Evolutionary conservation across 2,797 vertebrate genomes (phyloP).

Genomic region (Scolopax bukidnonensis): DNA sequence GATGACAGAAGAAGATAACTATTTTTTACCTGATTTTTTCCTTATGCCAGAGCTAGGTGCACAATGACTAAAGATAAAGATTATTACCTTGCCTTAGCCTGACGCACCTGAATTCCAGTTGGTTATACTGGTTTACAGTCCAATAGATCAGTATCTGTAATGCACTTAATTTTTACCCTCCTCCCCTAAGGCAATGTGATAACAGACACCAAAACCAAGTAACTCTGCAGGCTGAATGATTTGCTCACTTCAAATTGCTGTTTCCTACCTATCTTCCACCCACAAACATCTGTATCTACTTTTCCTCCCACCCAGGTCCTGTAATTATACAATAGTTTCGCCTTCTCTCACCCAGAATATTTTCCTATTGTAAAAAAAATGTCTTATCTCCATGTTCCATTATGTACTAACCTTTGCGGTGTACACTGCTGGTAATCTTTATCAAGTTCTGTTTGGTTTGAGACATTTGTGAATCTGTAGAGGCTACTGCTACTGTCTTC

Average conservation of each 20-base stretch:
- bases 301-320: background rate
- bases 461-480: conserved; percentile 86
- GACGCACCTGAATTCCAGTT: background rate
- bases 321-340: background rate
- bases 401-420: conserved; percentile 61
- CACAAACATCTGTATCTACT: background rate
- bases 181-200: background rate
- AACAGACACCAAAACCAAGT: background rate
- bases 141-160: background rate
- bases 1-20: background rate
- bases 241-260: background rate
- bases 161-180: background rate
- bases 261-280: background rate
- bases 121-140: background rate
- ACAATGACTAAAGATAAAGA: background rate
- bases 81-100: background rate
- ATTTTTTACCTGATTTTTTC: background rate
- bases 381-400: accelerated
- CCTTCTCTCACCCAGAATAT: background rate
- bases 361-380: background rate
- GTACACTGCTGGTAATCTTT: conserved; percentile 72
- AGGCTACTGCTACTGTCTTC: conserved; percentile 95
- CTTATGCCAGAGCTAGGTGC: background rate
- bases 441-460: conserved; percentile 71
- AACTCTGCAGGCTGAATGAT: background rate